A percentile compares a stretch with the other conserved stretches of the same genome.
phyloP scores from a whole-genome alignment of 2,888 invertebrate genomes.

The Brenthis ino region DNA sequence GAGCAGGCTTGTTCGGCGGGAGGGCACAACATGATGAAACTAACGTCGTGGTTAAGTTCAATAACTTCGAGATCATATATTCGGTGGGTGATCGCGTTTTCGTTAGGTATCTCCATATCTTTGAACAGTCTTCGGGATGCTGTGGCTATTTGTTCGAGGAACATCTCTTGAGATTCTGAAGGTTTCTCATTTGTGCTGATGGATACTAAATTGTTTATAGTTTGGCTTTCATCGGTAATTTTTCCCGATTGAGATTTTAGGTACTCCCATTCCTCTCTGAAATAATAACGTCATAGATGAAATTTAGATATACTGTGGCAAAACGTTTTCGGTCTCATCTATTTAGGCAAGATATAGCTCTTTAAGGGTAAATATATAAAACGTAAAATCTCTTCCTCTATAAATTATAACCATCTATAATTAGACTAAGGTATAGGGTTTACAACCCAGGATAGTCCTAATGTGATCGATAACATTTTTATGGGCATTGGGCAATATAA shows the following conservation, averaged over 20 bases:
- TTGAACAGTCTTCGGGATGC: constrained; percentile 89
- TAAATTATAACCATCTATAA: too few species aligned
- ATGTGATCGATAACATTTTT: too few species aligned
- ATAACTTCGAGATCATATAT: constrained; percentile 97
- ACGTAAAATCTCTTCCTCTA: too few species aligned
- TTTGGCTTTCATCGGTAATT: constrained; percentile 54
- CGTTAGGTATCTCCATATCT: constrained; percentile 89
- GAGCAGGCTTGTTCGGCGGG: constrained; percentile 96
- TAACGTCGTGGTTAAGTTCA: constrained; percentile 94
- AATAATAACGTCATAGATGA: constrained; percentile 46
- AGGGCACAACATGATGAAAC: constrained; percentile 95
- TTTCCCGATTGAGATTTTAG: constrained; percentile 84
- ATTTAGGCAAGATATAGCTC: not conserved
- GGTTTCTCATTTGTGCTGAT: constrained; percentile 71
- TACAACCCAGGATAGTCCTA: too few species aligned
- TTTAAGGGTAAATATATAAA: too few species aligned
- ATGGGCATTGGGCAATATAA: too few species aligned
- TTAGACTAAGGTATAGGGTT: too few species aligned
- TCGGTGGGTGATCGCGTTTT: constrained; percentile 88
- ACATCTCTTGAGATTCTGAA: constrained; percentile 90
- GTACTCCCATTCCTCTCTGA: constrained; percentile 97
- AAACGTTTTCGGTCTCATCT: not conserved
- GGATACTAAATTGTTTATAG: constrained; percentile 62
- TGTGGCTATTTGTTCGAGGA: constrained; percentile 88
- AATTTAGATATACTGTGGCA: not conserved